Percentiles rank a stretch among this genome's conserved stretches.
Conservation (phyloP, 2,797 vertebrate genomes). For the Chelidonichthys spinosus region DNA sequence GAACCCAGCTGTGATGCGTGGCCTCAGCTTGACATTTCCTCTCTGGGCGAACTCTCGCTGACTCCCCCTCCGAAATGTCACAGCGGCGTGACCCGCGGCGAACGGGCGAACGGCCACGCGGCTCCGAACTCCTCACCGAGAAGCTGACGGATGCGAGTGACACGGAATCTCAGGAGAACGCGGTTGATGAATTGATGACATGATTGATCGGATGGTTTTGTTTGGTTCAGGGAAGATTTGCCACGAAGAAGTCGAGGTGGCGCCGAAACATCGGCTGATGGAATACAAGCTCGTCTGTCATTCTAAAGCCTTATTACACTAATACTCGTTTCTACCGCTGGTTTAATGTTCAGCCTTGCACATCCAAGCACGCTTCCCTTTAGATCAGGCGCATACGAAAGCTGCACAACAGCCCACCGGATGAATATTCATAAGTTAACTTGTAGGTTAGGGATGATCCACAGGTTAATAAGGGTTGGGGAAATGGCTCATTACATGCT, state of each 20-base stretch:
- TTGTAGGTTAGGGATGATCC: conserved; percentile 59
- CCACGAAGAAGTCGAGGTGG: not conserved
- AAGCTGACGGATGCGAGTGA: conserved; percentile 24
- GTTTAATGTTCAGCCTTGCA: conserved; percentile 31
- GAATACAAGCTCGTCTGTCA: conserved; percentile 18
- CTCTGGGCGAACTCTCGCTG: conserved; percentile 67
- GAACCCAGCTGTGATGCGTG: conserved; percentile 66
- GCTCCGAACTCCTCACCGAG: conserved; percentile 13
- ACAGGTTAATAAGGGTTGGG: conserved; percentile 72
- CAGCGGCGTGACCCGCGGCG: conserved; percentile 30
- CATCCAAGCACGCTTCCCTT: conserved; percentile 2
- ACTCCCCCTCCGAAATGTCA: conserved; percentile 74
- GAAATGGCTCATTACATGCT: conserved; percentile 73
- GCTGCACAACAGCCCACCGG: conserved; percentile 31
- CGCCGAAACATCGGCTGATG: conserved; percentile 14
- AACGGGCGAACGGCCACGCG: conserved; percentile 41
- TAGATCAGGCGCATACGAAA: not conserved
- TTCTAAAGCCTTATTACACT: conserved; percentile 16
- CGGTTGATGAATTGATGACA: conserved; percentile 22
- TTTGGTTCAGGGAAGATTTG: not conserved
- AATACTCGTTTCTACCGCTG: not conserved
- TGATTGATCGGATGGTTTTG: conserved; percentile 21
- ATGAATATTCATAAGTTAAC: conserved; percentile 72
- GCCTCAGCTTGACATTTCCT: conserved; percentile 73
- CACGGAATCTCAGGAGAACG: conserved; percentile 12